A percentile compares a stretch with the other conserved stretches of the same genome.
Evolutionary conservation across 1,140 invertebrate species (phyloP).

Genomic region (Lutraria rhynchaena): DNA sequence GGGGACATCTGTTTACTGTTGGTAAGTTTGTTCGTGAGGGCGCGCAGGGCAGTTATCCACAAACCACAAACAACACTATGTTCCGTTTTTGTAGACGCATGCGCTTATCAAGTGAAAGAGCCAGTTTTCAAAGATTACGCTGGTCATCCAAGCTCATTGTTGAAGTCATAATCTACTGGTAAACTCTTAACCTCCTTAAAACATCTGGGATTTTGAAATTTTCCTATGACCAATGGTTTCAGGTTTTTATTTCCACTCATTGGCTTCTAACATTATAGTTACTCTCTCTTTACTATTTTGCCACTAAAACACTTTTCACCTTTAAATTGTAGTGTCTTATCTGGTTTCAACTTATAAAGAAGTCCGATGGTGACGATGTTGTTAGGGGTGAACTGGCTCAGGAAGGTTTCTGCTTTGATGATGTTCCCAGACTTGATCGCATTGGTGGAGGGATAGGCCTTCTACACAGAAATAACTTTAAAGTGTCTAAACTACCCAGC

Average conservation of each 20-base stretch:
- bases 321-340: conserved; percentile 21
- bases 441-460: conserved; percentile 28
- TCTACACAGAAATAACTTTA: conserved; percentile 25
- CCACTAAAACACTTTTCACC: conserved; percentile 52
- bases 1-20: conserved; percentile 80
- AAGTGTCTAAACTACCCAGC: not conserved
- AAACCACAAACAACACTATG: conserved; percentile 65
- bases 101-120: conserved; percentile 66
- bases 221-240: conserved; percentile 6
- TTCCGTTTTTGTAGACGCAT: conserved; percentile 56
- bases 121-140: conserved; percentile 70
- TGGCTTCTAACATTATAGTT: conserved; percentile 80
- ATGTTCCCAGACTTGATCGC: conserved; percentile 14
- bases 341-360: conserved; percentile 10
- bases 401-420: conserved; percentile 33
- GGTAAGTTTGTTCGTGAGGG: conserved; percentile 62
- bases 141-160: conserved; percentile 83
- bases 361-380: conserved; percentile 1
- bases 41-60: conserved; percentile 70
- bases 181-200: not conserved
- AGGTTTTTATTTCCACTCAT: conserved; percentile 54
- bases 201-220: not conserved
- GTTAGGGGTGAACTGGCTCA: conserved; percentile 14
- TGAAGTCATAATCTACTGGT: conserved; percentile 42
- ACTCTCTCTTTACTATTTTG: conserved; percentile 82